Evolutionary conservation across 2,888 invertebrate species (phyloP), one percentile per base, ranked within the genome.

Genomic region (Diachrysia chrysitis): DNA sequence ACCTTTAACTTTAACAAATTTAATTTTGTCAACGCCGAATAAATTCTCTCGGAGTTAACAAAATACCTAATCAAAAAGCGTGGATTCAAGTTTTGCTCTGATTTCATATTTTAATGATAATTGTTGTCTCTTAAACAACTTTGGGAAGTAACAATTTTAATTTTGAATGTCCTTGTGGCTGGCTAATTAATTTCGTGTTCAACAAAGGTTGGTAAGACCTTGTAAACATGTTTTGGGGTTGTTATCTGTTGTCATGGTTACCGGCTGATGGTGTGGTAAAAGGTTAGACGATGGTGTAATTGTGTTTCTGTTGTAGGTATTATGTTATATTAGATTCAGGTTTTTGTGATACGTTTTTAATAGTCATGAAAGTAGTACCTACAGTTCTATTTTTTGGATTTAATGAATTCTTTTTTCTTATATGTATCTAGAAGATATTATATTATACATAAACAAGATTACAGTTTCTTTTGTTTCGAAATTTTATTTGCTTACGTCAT

Each of bases 31-130:
- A 63, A 46, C 21, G 17, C 29, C 21, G 46, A 29, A 21, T 17
- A 46, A 66, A 66, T 68, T 66, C 12, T 17, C 2, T 51, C n/a
- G 9, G 42, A 71, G 32, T 71, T 58, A 56, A 35, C 58, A 46
- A 69, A 78, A 69, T 63, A 56, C 16, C n/a, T 69, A 69, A 74
- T 72, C 73, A 73, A 69, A 69, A 75, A 21, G 46, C 48, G 57
- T 67, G 57, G 29, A 51, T 23, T 29, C 48, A 53, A 63, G 51
- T 65, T 68, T 48, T 55, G n/a, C 46, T 32, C 17, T 16, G 61
- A 64, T 66, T 69, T 63, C 48, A 65, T 65, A 61, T 57, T 69
- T 58, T 67, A 65, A 78, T 70, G 48, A 62, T 37, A 73, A 73
- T 60, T 68, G 42, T 51, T 58, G 56, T 35, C 0, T n/a, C 58